Base-by-base conservation (phyloP, 2,113 vertebrate genomes). In the Epinephelus cyanopodus region DNA sequence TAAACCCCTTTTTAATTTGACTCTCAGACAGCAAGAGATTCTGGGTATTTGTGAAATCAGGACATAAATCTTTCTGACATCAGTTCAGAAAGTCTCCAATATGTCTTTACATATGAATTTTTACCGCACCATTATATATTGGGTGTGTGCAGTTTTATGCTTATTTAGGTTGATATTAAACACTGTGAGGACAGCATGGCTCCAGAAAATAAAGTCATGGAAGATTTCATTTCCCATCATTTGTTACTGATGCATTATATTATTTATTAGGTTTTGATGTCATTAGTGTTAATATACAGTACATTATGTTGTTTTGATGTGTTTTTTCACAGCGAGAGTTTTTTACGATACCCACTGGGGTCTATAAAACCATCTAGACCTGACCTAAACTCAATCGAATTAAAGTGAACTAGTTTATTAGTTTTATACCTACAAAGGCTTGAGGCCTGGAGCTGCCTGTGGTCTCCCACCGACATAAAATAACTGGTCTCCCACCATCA, bases 291-390 rank as follows among this genome's bases (percentile, higher is more conserved):
- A 73, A 19, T 75, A 33, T 67, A 21, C 61, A 48, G 12, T 17
- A 12, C 42, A 66, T 18, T 54, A 23, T 19, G 65, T 75, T 18
- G 0, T 33, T 77, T 15, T 77, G 25, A 60, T 71, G 62, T 58
- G 39, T 50, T 42, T 62, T 25, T 54, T 18, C 42, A 62, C 10
- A 25, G 2, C 19, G 60, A 60, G 47, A 14, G 15, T 0, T 54
- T 71, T 80, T 85, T 79, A 88, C 52, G 15, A 61, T 74, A 25
- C 68, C 33, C 56, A 48, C 18, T 62, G 18, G 53, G 75, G 48
- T 67, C 75, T 65, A 80, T 86, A 82, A 86, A 89, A 83, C 39
- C n/a, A 81, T 76, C n/a, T 50, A 80, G 62, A 84, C 33, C 54
- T 63, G 62, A 86, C 47, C 62, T 75, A 65, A 68, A 73, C 29